These are phyloP conservation scores for Myathropa florea DNA, from an alignment of 2,888 invertebrate species.

Conservation along the genomic window DNA sequence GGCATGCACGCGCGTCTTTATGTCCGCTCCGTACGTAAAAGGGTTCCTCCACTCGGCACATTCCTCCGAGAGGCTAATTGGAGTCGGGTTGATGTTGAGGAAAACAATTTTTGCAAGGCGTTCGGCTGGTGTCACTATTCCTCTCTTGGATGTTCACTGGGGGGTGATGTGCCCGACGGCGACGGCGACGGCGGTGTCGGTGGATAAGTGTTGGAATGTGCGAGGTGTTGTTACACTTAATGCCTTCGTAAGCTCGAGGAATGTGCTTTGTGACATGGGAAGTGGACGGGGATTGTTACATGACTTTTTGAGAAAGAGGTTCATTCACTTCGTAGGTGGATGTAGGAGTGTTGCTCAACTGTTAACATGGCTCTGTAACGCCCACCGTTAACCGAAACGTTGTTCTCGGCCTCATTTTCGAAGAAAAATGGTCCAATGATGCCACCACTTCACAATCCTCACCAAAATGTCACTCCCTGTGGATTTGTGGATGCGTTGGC, in stretches of 20 bases:
- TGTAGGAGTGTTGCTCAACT: too few relatives aligned
- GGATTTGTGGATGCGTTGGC: too few relatives aligned
- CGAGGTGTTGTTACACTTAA: background rate
- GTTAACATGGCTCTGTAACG: too few relatives aligned
- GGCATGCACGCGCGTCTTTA: conserved; percentile 47
- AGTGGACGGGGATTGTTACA: background rate
- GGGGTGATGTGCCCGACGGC: background rate
- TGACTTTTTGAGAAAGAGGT: background rate
- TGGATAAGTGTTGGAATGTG: background rate
- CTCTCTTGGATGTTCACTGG: too few relatives aligned
- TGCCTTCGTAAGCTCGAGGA: background rate
- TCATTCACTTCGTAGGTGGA: background rate
- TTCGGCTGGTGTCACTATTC: conserved; percentile 10
- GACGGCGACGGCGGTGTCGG: background rate
- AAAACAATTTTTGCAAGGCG: conserved; percentile 22
- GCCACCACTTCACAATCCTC: too few relatives aligned
- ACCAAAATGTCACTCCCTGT: too few relatives aligned
- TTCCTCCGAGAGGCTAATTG: conserved; percentile 29
- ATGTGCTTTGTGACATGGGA: background rate
- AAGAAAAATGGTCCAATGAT: too few relatives aligned
- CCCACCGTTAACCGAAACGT: too few relatives aligned
- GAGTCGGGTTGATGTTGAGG: conserved; percentile 32
- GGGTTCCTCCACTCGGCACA: conserved; percentile 8
- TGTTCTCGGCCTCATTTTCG: too few relatives aligned
- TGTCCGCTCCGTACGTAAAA: background rate